Evolutionary conservation across 2,797 vertebrate species (phyloP).

Genomic region (Mallotus villosus): DNA sequence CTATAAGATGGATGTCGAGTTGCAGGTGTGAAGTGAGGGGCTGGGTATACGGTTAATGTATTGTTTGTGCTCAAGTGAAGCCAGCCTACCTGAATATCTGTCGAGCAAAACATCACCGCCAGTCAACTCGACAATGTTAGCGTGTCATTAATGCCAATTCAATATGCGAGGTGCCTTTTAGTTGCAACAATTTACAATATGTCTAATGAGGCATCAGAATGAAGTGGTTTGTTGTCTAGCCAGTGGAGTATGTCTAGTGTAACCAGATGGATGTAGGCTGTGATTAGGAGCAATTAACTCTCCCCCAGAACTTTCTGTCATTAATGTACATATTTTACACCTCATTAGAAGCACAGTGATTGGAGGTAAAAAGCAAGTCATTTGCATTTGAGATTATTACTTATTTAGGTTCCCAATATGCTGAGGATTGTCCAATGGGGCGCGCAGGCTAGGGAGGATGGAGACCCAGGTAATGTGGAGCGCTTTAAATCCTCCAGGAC

Average conservation of each 20-base stretch:
- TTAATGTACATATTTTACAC: slow-evolving; percentile 89
- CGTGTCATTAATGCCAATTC: slow-evolving; percentile 43
- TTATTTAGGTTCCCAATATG: slow-evolving; percentile 76
- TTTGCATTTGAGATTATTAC: slow-evolving; percentile 67
- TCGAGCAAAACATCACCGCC: not conserved
- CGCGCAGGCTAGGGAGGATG: slow-evolving; percentile 35
- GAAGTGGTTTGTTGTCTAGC: slow-evolving; percentile 90
- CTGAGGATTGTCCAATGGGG: slow-evolving; percentile 58
- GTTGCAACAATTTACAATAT: slow-evolving; percentile 77
- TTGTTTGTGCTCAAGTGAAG: not conserved
- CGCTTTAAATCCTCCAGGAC: slow-evolving; percentile 72
- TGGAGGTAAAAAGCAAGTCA: slow-evolving; percentile 65
- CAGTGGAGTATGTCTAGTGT: slow-evolving; percentile 73
- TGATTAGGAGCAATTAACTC: slow-evolving; percentile 96
- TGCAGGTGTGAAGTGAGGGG: too few relatives aligned
- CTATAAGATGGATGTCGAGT: too few relatives aligned
- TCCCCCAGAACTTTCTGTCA: slow-evolving; percentile 83
- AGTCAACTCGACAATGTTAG: not conserved
- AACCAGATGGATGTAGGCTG: slow-evolving; percentile 91
- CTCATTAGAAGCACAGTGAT: slow-evolving; percentile 81
- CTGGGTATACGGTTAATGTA: too few relatives aligned
- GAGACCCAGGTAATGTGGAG: slow-evolving; percentile 35
- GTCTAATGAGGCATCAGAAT: slow-evolving; percentile 86
- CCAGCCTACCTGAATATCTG: too few relatives aligned
- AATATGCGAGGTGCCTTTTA: slow-evolving; percentile 74